Percentiles rank a stretch among this genome's conserved stretches.
These are phyloP conservation scores for Chlorocebus sabaeus DNA, from an alignment of 2,113 vertebrate genomes.

Conservation along the genomic window DNA sequence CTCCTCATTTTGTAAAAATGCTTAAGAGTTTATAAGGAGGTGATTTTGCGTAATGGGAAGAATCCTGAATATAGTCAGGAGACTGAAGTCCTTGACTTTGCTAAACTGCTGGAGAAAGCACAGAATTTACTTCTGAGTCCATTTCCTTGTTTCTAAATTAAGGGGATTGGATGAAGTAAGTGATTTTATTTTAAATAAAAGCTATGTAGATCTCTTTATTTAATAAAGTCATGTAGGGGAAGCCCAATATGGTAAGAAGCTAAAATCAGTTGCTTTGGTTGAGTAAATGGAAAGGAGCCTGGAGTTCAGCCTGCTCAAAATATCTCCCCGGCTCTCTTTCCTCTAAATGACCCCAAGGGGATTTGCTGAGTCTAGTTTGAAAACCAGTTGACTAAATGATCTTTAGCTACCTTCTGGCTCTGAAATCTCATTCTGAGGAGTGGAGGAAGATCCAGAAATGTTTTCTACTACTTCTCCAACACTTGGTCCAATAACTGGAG, in stretches of 20 bases:
- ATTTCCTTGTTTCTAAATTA: conserved; percentile 42
- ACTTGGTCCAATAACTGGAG: background rate
- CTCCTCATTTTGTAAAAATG: background rate
- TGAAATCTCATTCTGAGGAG: background rate
- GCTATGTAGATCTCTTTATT: background rate
- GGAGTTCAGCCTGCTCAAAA: background rate
- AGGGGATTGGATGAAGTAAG: background rate
- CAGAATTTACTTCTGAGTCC: background rate
- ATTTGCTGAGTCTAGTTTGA: background rate
- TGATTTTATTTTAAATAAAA: conserved; percentile 47
- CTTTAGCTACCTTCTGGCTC: background rate
- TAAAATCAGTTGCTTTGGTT: background rate
- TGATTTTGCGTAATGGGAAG: background rate
- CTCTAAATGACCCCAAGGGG: background rate
- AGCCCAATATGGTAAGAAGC: background rate
- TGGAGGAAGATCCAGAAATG: background rate
- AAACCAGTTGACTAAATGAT: background rate
- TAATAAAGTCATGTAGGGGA: background rate
- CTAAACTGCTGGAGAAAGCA: background rate
- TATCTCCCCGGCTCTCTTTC: background rate
- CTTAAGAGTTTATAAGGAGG: background rate
- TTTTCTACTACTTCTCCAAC: background rate
- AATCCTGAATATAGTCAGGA: background rate
- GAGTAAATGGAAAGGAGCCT: background rate
- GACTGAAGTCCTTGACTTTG: background rate